These are phyloP conservation scores for Gobius niger DNA, from an alignment of 2,113 vertebrate genomes.

Conservation along the genomic window DNA sequence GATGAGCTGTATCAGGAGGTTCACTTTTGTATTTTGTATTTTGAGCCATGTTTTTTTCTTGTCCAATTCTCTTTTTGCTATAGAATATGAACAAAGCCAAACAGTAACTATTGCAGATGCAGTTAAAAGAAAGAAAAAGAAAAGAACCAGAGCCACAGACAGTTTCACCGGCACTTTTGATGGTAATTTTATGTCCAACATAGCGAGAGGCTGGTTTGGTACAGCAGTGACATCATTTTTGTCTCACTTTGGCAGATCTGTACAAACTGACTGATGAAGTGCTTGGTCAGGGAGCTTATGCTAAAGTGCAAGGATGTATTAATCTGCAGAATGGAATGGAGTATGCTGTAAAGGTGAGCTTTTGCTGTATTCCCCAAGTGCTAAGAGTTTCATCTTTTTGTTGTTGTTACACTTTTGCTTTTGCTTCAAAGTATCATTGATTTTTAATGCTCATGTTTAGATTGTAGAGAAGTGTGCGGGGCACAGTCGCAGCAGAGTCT, in stretches of 20 bases:
- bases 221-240: not conserved
- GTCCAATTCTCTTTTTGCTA: slow-evolving; percentile 24
- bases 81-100: slow-evolving; percentile 87
- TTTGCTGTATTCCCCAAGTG: not conserved
- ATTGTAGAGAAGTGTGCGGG: slow-evolving; percentile 93
- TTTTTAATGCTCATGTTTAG: slow-evolving; percentile 57
- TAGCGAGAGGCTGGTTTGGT: not conserved
- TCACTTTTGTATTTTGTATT: not conserved
- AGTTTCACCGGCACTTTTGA: slow-evolving; percentile 86
- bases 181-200: slow-evolving; percentile 71
- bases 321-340: slow-evolving; percentile 90
- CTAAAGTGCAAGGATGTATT: slow-evolving; percentile 93
- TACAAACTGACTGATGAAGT: slow-evolving; percentile 92
- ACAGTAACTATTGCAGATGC: slow-evolving; percentile 83
- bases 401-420: not conserved
- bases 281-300: slow-evolving; percentile 91
- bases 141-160: slow-evolving; percentile 84
- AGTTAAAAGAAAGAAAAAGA: slow-evolving; percentile 89
- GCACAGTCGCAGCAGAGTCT: slow-evolving; percentile 91
- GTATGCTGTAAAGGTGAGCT: slow-evolving; percentile 90
- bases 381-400: not conserved
- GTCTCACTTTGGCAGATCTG: slow-evolving; percentile 75
- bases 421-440: not conserved
- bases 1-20: not conserved
- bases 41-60: not conserved